Base-by-base conservation (phyloP, 2,113 vertebrate species). In the Nannobrachium achirus region DNA sequence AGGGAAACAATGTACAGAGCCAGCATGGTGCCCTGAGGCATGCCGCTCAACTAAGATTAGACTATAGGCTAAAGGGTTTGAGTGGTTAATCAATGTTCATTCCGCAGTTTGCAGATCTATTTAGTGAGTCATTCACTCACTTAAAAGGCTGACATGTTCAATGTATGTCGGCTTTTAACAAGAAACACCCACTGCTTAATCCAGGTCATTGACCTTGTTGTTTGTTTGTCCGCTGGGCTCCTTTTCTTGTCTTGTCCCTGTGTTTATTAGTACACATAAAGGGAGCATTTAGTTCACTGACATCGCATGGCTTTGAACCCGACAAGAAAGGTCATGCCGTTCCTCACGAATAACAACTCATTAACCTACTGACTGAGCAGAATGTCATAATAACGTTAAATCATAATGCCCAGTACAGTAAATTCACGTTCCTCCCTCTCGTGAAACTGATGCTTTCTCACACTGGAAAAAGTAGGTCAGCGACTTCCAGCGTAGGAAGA, bases 391-490 rank as follows among this genome's bases (percentile, higher is more conserved):
- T 55, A 8, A 25, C 39, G 66, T 25, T 72, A 67, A 65, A 33
- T 2, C 25, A 66, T 60, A 63, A 66, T 13, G 25, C 44, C 61
- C n/a, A 33, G 25, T 2, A 33, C n/a, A n/a, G n/a, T n/a, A n/a
- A n/a, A n/a, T n/a, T n/a, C n/a, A n/a, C n/a, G n/a, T n/a, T n/a
- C n/a, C n/a, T n/a, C n/a, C n/a, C 25, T 33, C 25, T 50, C 69
- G 18, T 45, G 25, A 20, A 65, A 73, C 46, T 20, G 15, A 19
- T 33, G 9, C n/a, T 66, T 56, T 58, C 11, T 45, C 2, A 44
- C 49, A 45, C 33, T 0, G n/a, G 14, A 65, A 83, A 58, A 83
- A 58, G 48, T 59, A 52, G 78, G 66, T 59, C 49, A 63, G 41
- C 59, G 66, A 58, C 25, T 51, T 14, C 10, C 0, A 46, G 1